A percentile compares a stretch with the other conserved stretches of the same genome.
Conservation (phyloP, 2,797 vertebrate species). For the Poliocrania exsul region DNA sequence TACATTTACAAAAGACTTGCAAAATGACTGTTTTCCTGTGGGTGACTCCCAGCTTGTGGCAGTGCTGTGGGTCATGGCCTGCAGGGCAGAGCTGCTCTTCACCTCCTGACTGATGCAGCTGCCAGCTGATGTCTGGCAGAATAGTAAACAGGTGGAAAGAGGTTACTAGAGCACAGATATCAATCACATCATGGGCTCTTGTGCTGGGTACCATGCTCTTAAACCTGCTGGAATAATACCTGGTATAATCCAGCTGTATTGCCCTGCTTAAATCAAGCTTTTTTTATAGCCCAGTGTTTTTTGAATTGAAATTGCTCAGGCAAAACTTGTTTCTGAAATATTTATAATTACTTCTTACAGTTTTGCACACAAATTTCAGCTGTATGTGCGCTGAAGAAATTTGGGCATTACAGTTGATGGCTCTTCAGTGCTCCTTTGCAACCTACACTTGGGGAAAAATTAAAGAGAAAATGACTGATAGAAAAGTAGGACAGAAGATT, state of each 20-base stretch:
- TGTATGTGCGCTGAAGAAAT: background rate
- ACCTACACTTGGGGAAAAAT: background rate
- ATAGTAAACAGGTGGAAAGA: background rate
- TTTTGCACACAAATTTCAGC: background rate
- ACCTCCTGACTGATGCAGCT: background rate
- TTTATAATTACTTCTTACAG: background rate
- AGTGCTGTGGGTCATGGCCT: background rate
- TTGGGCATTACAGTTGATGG: background rate
- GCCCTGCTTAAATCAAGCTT: background rate
- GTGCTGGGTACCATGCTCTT: background rate
- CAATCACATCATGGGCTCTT: rapidly evolving
- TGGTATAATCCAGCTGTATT: background rate
- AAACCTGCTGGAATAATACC: background rate
- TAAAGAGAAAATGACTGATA: background rate
- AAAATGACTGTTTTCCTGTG: background rate
- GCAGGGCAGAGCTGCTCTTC: background rate
- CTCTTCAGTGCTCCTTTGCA: background rate
- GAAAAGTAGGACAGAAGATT: background rate
- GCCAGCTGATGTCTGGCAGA: background rate
- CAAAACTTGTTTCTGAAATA: background rate
- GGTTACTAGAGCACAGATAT: background rate
- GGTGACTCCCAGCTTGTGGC: background rate
- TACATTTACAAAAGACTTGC: background rate
- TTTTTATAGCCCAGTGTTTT: background rate
- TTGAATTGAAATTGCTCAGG: background rate